Percentiles rank a stretch among this genome's conserved stretches.
phyloP scores from a whole-genome alignment of 2,888 invertebrate genomes.

The Netelia inedita region DNA sequence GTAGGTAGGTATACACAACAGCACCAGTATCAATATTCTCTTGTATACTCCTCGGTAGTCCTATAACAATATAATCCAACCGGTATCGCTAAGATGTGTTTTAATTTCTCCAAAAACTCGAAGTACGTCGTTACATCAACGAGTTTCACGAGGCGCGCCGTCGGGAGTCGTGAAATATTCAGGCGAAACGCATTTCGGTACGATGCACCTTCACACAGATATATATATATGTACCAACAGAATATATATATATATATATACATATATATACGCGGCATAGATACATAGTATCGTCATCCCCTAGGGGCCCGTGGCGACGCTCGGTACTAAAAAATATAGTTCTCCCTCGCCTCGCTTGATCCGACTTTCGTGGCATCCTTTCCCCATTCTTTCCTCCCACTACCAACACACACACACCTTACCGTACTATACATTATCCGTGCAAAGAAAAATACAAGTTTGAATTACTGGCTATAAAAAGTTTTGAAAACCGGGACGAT shows the following conservation, averaged over 20 bases:
- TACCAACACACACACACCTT: background rate
- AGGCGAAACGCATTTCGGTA: constrained; percentile 45
- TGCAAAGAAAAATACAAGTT: constrained; percentile 72
- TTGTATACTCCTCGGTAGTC: constrained; percentile 35
- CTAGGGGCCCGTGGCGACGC: constrained; percentile 3
- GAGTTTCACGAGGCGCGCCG: constrained; percentile 58
- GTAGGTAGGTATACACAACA: background rate
- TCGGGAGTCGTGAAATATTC: constrained; percentile 67
- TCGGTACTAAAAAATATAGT: constrained; percentile 40
- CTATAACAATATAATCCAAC: constrained; percentile 50
- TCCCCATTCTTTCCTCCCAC: constrained; percentile 3
- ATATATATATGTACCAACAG: constrained; percentile 2
- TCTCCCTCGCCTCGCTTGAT: constrained; percentile 18
- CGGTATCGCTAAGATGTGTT: constrained; percentile 58
- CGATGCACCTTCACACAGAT: constrained; percentile 3
- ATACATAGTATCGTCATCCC: constrained; percentile 20
- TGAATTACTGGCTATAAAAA: constrained; percentile 81
- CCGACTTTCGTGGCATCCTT: background rate
- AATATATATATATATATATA: background rate
- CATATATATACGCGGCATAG: background rate
- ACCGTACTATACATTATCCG: constrained; percentile 43
- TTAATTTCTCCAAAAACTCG: constrained; percentile 67
- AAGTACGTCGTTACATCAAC: constrained; percentile 61
- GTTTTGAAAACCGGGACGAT: constrained; percentile 79
- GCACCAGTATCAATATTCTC: background rate